These are phyloP conservation scores for Galemys pyrenaicus DNA, from an alignment of 2,113 vertebrate genomes.

Conservation along the genomic window DNA sequence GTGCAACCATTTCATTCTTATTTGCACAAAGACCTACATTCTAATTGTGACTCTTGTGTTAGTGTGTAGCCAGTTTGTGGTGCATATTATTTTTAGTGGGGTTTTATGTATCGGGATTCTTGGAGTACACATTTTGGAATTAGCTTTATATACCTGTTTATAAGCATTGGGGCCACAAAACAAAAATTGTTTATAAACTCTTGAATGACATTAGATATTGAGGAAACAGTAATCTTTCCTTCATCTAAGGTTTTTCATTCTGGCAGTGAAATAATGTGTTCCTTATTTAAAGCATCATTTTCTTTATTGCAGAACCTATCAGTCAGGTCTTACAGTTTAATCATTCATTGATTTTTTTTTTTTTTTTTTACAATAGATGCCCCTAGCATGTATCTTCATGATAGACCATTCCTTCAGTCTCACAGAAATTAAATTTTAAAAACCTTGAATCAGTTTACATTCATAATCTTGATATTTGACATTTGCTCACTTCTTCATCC, in stretches of 20 bases:
- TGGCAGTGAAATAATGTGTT: conserved; percentile 42
- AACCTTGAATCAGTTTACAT: background rate
- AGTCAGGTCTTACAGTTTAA: conserved; percentile 17
- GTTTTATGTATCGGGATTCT: background rate
- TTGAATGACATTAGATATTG: conserved; percentile 28
- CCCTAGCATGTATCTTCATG: conserved; percentile 26
- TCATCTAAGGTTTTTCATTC: conserved; percentile 34
- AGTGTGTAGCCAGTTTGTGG: background rate
- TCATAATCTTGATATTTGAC: conserved; percentile 47
- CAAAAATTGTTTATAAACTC: background rate
- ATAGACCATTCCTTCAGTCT: conserved; percentile 43
- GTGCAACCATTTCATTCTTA: background rate
- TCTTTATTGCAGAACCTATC: background rate
- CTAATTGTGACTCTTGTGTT: background rate
- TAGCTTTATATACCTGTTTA: background rate
- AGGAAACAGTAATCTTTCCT: background rate
- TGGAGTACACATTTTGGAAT: background rate
- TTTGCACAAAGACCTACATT: background rate
- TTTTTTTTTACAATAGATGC: conserved; percentile 30
- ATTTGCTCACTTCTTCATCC: conserved; percentile 65
- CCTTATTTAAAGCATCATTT: conserved; percentile 53
- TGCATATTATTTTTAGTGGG: background rate
- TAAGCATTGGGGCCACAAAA: background rate
- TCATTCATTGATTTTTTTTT: conserved; percentile 34
- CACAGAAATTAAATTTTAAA: conserved; percentile 39